Conservation (phyloP, 1,140 invertebrate species). For the Conus betulinus region DNA sequence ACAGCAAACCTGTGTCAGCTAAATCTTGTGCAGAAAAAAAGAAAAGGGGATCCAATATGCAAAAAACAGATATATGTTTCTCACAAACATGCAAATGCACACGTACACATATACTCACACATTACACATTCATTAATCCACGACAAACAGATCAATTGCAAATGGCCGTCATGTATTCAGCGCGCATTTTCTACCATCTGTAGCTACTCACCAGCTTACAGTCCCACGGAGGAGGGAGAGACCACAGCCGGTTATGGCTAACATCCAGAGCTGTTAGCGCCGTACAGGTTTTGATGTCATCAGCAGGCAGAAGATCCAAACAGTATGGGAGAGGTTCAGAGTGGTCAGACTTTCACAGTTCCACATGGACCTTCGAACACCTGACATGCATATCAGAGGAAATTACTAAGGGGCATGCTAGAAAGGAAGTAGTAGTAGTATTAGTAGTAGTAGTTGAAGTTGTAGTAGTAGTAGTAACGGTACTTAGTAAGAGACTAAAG, state of each 20-base stretch:
- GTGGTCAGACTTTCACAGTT: neutral
- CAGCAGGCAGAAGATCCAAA: conserved; percentile 14
- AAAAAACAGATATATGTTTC: no score
- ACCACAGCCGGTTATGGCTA: conserved; percentile 25
- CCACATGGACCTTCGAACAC: neutral
- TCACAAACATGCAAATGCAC: neutral
- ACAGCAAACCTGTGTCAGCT: no score
- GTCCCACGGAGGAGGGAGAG: conserved; percentile 8
- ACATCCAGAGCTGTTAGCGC: conserved; percentile 18
- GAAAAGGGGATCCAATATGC: no score
- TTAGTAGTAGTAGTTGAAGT: no score
- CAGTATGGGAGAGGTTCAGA: conserved; percentile 18
- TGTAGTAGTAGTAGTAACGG: no score
- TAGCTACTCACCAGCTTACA: neutral
- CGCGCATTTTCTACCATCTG: no score
- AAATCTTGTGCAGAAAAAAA: no score
- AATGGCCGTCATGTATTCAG: no score
- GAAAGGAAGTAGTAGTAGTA: no score
- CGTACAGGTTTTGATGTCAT: neutral
- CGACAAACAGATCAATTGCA: neutral
- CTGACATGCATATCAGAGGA: neutral
- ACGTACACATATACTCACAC: neutral
- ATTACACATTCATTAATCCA: neutral
- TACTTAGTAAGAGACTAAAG: no score
- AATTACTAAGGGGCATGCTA: no score